phyloP scores from a whole-genome alignment of 2,888 invertebrate species.

The Heteropelma amictum region DNA sequence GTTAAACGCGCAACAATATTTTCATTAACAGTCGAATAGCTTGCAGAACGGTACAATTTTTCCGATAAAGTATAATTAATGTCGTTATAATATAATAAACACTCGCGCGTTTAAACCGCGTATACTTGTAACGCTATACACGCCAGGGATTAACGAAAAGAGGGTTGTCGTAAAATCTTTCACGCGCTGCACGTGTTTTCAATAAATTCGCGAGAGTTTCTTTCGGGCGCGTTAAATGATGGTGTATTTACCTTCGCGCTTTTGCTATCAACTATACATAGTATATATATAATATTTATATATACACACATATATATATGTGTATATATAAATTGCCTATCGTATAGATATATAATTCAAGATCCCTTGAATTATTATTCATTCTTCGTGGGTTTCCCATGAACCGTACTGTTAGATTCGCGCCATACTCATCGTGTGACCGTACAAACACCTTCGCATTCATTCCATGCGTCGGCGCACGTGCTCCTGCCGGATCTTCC shows the following conservation, averaged over 20 bases:
- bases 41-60: too few species aligned
- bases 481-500: not conserved
- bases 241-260: slow-evolving; percentile 27
- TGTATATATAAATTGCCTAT: not conserved
- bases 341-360: not conserved
- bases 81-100: not conserved
- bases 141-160: slow-evolving; percentile 5
- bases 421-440: too few species aligned
- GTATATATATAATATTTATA: not conserved
- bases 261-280: slow-evolving; percentile 11
- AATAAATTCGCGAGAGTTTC: slow-evolving; percentile 40
- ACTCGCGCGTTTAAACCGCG: not conserved
- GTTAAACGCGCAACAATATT: slow-evolving; percentile 36
- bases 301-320: not conserved
- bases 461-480: not conserved
- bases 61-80: too few species aligned
- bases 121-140: not conserved
- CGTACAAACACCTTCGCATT: not conserved
- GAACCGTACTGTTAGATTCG: not conserved
- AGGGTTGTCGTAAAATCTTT: slow-evolving; percentile 20
- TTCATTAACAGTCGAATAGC: too few species aligned
- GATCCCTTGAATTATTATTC: slow-evolving; percentile 22
- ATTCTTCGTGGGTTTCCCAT: slow-evolving; percentile 24
- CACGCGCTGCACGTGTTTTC: slow-evolving; percentile 41
- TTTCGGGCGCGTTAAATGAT: slow-evolving; percentile 8